Percentiles rank a stretch among this genome's conserved stretches.
Evolutionary conservation across 2,797 vertebrate species (phyloP).

Genomic region (Mionectes olivaceus): DNA sequence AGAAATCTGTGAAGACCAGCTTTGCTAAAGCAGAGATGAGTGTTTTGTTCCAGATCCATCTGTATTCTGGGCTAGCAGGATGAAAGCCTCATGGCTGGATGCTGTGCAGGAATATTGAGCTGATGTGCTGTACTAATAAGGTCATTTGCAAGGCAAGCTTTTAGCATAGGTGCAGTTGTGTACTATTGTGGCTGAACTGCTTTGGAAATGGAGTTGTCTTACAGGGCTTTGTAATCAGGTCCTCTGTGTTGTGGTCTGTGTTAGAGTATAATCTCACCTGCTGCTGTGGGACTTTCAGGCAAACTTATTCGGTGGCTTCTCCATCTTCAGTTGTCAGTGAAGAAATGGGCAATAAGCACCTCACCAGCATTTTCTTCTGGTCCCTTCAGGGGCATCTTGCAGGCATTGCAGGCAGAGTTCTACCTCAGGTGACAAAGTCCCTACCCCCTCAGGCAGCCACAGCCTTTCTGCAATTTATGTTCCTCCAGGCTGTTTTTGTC

Average conservation of each 20-base stretch:
- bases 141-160: neutral
- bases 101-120: neutral
- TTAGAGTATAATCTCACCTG: neutral
- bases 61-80: neutral
- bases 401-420: neutral
- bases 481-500: neutral
- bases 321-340: neutral
- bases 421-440: neutral
- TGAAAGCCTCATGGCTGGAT: neutral
- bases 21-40: neutral
- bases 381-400: neutral
- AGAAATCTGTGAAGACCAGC: neutral
- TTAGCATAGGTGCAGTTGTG: neutral
- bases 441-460: neutral
- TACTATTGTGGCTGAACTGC: neutral
- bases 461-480: neutral
- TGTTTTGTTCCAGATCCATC: neutral
- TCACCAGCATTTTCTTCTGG: neutral
- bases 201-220: neutral
- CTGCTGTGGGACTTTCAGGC: neutral
- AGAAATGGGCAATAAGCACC: neutral
- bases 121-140: neutral
- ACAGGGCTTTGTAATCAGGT: neutral
- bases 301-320: neutral
- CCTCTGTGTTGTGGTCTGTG: rapidly evolving